These are phyloP conservation scores for Anagyrus pseudococci DNA, from an alignment of 2,888 invertebrate species.

Conservation along the genomic window DNA sequence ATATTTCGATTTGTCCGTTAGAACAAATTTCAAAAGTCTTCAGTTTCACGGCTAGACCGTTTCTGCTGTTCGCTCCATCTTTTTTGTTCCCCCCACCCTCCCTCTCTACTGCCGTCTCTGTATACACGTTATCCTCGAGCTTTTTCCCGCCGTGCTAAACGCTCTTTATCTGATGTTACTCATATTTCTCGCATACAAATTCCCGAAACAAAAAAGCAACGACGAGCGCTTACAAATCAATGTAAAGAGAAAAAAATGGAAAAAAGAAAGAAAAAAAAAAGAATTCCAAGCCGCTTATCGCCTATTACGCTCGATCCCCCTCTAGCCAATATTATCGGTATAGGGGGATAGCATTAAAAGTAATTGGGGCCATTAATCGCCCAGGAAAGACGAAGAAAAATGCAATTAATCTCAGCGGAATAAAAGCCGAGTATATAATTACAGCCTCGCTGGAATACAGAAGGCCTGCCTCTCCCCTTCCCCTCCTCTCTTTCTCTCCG, in stretches of 20 bases:
- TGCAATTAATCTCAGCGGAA: neutral
- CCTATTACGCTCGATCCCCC: neutral
- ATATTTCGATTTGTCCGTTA: no score
- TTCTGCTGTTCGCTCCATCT: no score
- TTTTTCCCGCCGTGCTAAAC: no score
- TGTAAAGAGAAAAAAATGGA: neutral
- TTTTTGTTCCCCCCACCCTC: neutral
- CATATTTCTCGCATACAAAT: neutral
- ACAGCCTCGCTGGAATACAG: no score
- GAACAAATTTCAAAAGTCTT: no score
- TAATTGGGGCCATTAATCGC: conserved; percentile 8
- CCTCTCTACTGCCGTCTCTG: neutral
- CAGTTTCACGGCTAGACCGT: no score
- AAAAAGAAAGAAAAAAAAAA: neutral
- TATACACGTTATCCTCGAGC: no score
- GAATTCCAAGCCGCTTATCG: neutral
- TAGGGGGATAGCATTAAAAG: neutral
- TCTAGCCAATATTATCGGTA: neutral
- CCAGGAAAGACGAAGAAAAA: neutral
- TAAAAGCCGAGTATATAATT: neutral
- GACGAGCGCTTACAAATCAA: neutral
- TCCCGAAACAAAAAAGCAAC: neutral
- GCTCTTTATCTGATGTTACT: no score
- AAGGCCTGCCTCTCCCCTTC: no score
- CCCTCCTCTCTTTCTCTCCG: no score